These are phyloP conservation scores for Cheilosia pagana DNA, from an alignment of 2,888 invertebrate genomes.

Conservation along the genomic window DNA sequence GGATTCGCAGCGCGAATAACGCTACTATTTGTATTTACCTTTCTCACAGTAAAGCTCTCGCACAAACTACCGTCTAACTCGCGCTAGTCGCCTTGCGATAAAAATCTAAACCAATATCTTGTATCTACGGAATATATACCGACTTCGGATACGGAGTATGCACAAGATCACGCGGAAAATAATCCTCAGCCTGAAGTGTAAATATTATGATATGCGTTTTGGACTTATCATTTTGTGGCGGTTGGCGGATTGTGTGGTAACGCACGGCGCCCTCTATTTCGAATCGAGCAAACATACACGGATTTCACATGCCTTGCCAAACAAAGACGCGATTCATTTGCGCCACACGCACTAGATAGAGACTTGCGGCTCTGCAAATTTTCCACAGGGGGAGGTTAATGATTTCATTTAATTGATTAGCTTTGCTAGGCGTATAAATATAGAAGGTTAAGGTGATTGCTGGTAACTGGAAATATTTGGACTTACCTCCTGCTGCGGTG, in stretches of 20 bases:
- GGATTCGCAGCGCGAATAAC: background rate
- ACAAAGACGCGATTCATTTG: conserved; percentile 2
- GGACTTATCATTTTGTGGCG: background rate
- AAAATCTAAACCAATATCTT: conserved; percentile 34
- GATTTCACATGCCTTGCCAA: background rate
- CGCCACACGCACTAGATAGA: background rate
- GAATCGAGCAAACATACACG: background rate
- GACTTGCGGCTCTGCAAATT: background rate
- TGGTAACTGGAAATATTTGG: conserved; percentile 1
- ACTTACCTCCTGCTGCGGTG: background rate
- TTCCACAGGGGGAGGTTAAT: conserved; percentile 3
- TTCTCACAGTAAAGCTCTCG: conserved; percentile 38
- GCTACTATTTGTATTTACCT: conserved; percentile 41
- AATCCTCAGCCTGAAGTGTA: conserved; percentile 16
- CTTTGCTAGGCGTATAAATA: conserved; percentile 9
- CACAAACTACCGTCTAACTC: background rate
- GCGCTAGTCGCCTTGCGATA: background rate
- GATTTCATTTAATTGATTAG: conserved; percentile 29
- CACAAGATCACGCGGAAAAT: background rate
- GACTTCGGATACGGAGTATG: no score
- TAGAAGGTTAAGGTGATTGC: conserved; percentile 21
- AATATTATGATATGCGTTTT: conserved; percentile 29
- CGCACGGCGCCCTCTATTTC: background rate
- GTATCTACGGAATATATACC: no score
- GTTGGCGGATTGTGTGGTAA: background rate